Base-by-base conservation (phyloP, 2,888 invertebrate genomes). In the Cheiracanthium punctorium region DNA sequence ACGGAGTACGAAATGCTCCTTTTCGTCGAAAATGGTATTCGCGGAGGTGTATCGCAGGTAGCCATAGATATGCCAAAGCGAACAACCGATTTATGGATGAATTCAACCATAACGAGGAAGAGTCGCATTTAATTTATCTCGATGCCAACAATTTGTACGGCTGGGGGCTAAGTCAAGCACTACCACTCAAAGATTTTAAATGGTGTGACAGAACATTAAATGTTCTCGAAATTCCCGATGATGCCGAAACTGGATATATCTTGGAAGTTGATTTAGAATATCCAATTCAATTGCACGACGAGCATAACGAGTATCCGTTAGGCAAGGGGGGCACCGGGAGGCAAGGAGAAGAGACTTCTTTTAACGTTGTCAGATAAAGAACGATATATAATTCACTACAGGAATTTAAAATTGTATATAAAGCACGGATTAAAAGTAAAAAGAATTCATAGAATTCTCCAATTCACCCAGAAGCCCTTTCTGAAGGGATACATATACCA, bases 201-300 rank as follows among this genome's bases (percentile, higher is more conserved):
- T 72, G 71, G 43, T 0, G 24, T 8, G 71, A 43, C 2, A 4
- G 10, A 28, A 0, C 12, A 8, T 43, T 8, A 14, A 17, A 72
- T 28, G 20, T 72, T 12, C 8, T 43, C 1, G 43, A 43, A 7
- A 29, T 37, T 17, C 43, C 29, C 4, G 8, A 28, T 17, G 43
- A 43, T 43, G 28, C 17, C n/a, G 2, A 0, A 0, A 24, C 7
- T 12, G 43, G 71, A 4, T 72, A 43, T 29, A 43, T 28, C 2
- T 14, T 72, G 12, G 71, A 72, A 43, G 29, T 43, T 5, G 43
- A 37, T 14, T 28, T 71, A 43, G 71, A 43, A 43, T 71, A 71
- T 29, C 43, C 71, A 0, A 10, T 10, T 24, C 10, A 41, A 24
- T 28, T 71, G 0, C 71, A 71, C 17, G 10, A 37, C 37, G 71